Conservation (phyloP, 2,113 vertebrate species). For the Pogonocichla stellata region DNA sequence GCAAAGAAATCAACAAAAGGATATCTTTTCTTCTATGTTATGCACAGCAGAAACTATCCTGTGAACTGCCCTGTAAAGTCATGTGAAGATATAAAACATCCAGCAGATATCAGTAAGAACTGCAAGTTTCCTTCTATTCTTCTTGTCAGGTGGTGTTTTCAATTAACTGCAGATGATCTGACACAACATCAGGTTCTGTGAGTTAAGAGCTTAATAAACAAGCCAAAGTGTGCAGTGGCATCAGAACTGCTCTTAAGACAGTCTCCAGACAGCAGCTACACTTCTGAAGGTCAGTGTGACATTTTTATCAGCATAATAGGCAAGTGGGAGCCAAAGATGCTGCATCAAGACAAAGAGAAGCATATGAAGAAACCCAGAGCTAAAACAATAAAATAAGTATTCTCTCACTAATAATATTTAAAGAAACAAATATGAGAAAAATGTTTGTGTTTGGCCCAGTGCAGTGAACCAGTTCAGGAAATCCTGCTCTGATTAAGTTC, state of each 20-base stretch:
- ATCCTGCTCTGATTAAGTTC: background rate
- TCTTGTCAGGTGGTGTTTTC: background rate
- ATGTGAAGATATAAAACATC: background rate
- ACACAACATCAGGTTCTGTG: background rate
- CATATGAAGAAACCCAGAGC: background rate
- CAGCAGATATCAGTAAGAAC: background rate
- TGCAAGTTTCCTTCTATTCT: background rate
- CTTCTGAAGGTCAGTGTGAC: background rate
- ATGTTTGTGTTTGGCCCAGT: background rate
- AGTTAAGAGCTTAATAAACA: background rate
- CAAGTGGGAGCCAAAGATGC: background rate
- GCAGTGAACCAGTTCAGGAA: background rate
- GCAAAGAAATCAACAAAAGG: background rate
- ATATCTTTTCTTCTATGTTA: background rate
- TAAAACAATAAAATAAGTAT: background rate
- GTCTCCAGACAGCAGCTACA: background rate
- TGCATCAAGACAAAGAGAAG: background rate
- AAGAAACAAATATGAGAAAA: background rate
- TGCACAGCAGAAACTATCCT: background rate
- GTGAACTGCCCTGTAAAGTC: background rate
- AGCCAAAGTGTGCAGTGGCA: background rate
- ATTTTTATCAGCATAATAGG: background rate
- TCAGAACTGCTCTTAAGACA: background rate
- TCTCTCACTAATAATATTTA: background rate
- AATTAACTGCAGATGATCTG: background rate